Evolutionary conservation across 2,888 invertebrate genomes (phyloP), one percentile per base, ranked within the genome.

Genomic region (Thysanoteuthis rhombus): DNA sequence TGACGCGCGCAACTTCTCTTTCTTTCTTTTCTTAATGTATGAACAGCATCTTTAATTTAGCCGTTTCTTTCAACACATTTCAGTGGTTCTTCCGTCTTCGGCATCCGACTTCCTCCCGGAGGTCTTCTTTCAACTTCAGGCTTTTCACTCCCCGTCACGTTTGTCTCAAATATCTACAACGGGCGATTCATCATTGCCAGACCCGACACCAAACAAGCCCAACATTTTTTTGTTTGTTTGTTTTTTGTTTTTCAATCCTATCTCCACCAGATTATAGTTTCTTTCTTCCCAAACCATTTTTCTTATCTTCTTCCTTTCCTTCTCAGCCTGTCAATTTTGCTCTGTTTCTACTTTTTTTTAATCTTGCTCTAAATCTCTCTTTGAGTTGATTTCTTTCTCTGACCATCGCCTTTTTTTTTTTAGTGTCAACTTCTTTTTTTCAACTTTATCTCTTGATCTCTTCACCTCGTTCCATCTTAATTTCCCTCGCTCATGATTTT

Each of bases 11-110:
- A 36, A 0, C 12, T 12, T 58, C 36, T 16, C 36, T 36, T 75
- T 75, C 3, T 2, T 22, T 12, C 4, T 75, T 75, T n/a, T n/a
- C 12, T n/a, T n/a, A 75, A 75, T 75, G 36, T 16, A 75, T n/a
- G 75, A 36, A 75, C n/a, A 75, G 16, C 75, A 36, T n/a, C n/a
- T 75, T 75, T 75, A 75, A 75, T 75, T 36, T 75, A 12, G 3
- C 75, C n/a, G 75, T 75, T 75, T 75, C 75, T 75, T n/a, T 75
- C 75, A 75, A 75, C 75, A 75, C 75, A 75, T 75, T 75, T 75
- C 75, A 75, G 36, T 75, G 75, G 12, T 36, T 75, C 75, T 75
- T 75, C 75, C 75, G 75, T 36, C 75, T 36, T 75, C 75, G n/a
- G 36, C n/a, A 75, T 75, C n/a, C 5, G 75, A 75, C 75, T 75